Evolutionary conservation across 2,888 invertebrate species (phyloP), one percentile per base, ranked within the genome.

Genomic region (Coelopa pilipes): DNA sequence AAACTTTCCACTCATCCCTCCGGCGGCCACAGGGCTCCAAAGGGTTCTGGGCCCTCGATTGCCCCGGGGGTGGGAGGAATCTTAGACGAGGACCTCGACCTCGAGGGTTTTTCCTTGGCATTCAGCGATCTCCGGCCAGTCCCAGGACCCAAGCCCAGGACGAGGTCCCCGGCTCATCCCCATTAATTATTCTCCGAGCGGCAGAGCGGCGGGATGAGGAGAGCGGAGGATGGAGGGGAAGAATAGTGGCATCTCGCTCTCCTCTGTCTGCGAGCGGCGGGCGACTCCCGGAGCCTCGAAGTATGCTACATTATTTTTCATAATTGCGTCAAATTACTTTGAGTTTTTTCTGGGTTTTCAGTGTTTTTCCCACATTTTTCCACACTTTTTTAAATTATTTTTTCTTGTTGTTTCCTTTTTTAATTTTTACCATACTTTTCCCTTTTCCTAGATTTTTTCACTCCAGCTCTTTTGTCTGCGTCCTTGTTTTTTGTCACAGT

Each of bases 171-270:
- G 50, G 21, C 21, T 62, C 34, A 34, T 34, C 24, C 19, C 47
- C 60, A 59, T 70, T 70, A 63, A 71, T 63, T 71, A 71, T 63
- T 45, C 45, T 65, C 46, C 66, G 21, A 49, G 11, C 19, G n/a
- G 34, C 24, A 21, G 50, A 24, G 50, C 17, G 50, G 50, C 60
- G n/a, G 62, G 15, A 62, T 34, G n/a, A 70, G 63, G 19, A 34
- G 53, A 62, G 12, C 13, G 7, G 9, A 34, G 46, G 34, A 34
- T 2, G 34, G 7, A 34, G 34, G 7, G 7, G 2, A 34, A 34
- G 34, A 34, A 34, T 7, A 34, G 34, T 34, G 4, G 4, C 34
- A 7, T 34, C 34, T 34, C 34, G 34, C 34, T 34, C 59, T 69
- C 57, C 17, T 55, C 46, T 69, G 62, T 62, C 34, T 4, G 9